A percentile compares a stretch with the other conserved stretches of the same genome.
These are phyloP conservation scores for Ditula angustiorana DNA, from an alignment of 2,888 invertebrate species.

Conservation along the genomic window DNA sequence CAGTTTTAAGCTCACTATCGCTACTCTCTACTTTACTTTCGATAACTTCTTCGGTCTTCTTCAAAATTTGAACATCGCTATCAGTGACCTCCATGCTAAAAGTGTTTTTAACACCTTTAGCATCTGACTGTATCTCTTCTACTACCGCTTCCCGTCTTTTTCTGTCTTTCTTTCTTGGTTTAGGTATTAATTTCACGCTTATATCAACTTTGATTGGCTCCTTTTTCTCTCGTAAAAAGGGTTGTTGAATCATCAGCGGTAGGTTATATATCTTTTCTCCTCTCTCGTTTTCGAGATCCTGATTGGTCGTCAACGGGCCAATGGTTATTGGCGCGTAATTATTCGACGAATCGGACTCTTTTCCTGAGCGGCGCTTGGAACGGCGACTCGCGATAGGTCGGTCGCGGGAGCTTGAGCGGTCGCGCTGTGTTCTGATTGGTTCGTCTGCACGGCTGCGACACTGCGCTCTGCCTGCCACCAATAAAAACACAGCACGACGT, in stretches of 20 bases:
- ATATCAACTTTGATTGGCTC: conserved; percentile 92
- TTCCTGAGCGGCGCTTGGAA: conserved; percentile 80
- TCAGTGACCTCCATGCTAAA: conserved; percentile 79
- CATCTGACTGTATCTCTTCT: conserved; percentile 63
- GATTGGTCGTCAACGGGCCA: conserved; percentile 81
- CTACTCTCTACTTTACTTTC: conserved; percentile 44
- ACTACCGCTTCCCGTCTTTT: conserved; percentile 66
- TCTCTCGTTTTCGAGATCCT: conserved; percentile 75
- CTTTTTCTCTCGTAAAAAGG: conserved; percentile 87
- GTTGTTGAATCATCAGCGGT: conserved; percentile 84
- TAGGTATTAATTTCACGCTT: conserved; percentile 90
- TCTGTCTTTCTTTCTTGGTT: conserved; percentile 78
- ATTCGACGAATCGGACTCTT: conserved; percentile 86
- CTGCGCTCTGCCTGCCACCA: conserved; percentile 85
- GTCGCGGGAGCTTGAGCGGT: conserved; percentile 75
- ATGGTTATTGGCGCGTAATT: conserved; percentile 77
- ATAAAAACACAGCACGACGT: conserved; percentile 86
- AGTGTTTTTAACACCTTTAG: conserved; percentile 70
- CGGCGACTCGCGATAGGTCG: conserved; percentile 66
- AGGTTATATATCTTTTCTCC: conserved; percentile 79
- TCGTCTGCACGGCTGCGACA: conserved; percentile 83
- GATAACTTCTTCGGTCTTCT: conserved; percentile 67
- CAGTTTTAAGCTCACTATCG: conserved; percentile 41
- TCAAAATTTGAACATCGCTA: conserved; percentile 67
- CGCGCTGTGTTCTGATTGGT: conserved; percentile 86